phyloP scores from a whole-genome alignment of 1,140 invertebrate species.

The Zaprionus africanus region DNA sequence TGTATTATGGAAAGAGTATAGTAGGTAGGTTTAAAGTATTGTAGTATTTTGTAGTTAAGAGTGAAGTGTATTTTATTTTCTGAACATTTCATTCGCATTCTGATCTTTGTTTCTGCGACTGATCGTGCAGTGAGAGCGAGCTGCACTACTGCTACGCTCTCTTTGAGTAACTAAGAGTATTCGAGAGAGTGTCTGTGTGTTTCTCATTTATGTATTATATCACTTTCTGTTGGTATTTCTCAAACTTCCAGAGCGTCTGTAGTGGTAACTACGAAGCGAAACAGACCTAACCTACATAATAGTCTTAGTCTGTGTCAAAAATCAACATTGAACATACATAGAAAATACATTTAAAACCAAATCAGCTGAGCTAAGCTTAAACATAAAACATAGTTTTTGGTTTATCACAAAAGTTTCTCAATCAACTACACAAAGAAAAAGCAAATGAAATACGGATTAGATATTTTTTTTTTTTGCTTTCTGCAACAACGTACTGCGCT shows the following conservation, averaged over 20 bases:
- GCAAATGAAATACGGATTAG: conserved; percentile 42
- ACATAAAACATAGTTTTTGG: conserved; percentile 15
- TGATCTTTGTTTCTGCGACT: conserved; percentile 7
- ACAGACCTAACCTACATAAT: conserved; percentile 36
- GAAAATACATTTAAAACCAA: conserved; percentile 34
- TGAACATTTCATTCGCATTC: conserved; percentile 1
- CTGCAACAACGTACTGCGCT: conserved; percentile 45
- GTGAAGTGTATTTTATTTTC: conserved; percentile 50
- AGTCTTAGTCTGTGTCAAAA: conserved; percentile 44
- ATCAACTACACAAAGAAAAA: conserved; percentile 49
- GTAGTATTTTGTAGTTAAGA: conserved; percentile 50
- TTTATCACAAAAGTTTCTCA: conserved; percentile 32
- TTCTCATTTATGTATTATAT: conserved; percentile 15
- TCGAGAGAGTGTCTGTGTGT: conserved; percentile 26
- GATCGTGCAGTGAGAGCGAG: conserved; percentile 37
- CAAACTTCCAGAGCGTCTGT: conserved; percentile 18
- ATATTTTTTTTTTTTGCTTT: conserved; percentile 11
- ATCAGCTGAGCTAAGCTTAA: conserved; percentile 48
- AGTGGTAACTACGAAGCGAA: conserved; percentile 40
- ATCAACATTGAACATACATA: conserved; percentile 38
- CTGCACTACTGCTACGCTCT: conserved; percentile 46
- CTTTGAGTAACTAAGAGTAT: conserved; percentile 26
- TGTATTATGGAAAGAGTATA: conserved; percentile 79
- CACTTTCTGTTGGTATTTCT: conserved; percentile 9
- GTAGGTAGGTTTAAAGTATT: conserved; percentile 54